Conservation (phyloP, 2,888 invertebrate genomes). For the Pheosia gnoma region DNA sequence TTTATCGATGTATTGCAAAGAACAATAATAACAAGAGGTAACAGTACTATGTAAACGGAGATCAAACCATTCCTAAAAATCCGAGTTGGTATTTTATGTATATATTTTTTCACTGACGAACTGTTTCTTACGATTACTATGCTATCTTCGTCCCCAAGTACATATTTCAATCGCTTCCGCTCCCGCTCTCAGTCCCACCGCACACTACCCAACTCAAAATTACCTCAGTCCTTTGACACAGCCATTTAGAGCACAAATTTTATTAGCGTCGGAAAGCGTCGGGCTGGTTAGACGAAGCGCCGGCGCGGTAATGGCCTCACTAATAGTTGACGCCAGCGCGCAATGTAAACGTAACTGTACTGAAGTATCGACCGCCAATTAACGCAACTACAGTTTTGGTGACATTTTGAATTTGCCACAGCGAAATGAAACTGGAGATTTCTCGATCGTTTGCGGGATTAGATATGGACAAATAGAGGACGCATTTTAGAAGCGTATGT, state of each 20-base stretch:
- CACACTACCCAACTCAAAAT: constrained; percentile 30
- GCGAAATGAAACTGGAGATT: not conserved
- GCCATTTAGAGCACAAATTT: constrained; percentile 60
- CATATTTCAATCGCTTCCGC: not conserved
- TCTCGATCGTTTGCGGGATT: too few relatives aligned
- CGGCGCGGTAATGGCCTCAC: constrained; percentile 34
- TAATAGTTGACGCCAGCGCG: constrained; percentile 31
- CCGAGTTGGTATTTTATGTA: not conserved
- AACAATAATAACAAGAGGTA: too few relatives aligned
- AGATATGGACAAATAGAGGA: too few relatives aligned
- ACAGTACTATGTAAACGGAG: too few relatives aligned
- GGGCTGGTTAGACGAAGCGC: constrained; percentile 27
- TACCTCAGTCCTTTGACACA: constrained; percentile 52
- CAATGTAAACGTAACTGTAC: constrained; percentile 34
- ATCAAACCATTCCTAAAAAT: too few relatives aligned
- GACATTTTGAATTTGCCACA: not conserved
- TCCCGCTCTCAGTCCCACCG: constrained; percentile 13
- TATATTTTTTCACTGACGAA: too few relatives aligned
- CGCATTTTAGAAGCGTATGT: too few relatives aligned
- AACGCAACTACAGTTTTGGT: constrained; percentile 4
- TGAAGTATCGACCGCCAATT: constrained; percentile 40
- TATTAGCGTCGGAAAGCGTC: constrained; percentile 50
- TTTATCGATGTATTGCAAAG: too few relatives aligned
- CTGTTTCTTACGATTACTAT: not conserved
- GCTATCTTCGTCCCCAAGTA: not conserved